Base-by-base conservation (phyloP, 2,888 invertebrate genomes). In the Gibbula magus region DNA sequence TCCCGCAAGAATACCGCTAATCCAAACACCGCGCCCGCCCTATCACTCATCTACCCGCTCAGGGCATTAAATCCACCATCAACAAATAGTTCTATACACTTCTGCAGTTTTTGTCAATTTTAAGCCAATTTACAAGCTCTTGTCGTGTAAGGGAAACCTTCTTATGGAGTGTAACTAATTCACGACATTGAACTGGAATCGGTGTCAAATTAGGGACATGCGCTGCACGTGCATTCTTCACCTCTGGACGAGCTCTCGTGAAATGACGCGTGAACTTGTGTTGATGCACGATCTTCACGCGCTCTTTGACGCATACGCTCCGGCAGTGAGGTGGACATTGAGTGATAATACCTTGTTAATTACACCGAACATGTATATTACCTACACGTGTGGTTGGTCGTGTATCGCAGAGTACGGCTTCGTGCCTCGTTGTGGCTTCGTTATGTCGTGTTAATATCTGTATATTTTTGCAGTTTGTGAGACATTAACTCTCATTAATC, bases 161-260 rank as follows among this genome's bases (percentile, higher is more conserved):
- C 35, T 32, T 70, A 70, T 70, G n/a, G 70, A 70, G 35, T 70
- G 29, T 35, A 32, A 35, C 20, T 70, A 70, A 70, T 70, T 70
- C 70, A 35, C 16, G 70, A 70, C 70, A 70, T n/a, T 70, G 25
- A 39, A 45, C 39, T 20, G 35, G 35, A 70, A 70, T 35, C 25
- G 32, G 70, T 70, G 70, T 70, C 70, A 70, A 70, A 70, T 70
- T 35, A 20, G 70, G 70, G 70, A 35, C 70, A 70, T 70, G 70
- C 35, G 29, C n/a, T n/a, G 70, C 70, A 70, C 70, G 70, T 70
- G 70, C 70, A 45, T 45, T 45, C 45, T 45, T 45, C 5, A 45
- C 45, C 45, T 45, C 61, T 22, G 18, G 61, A 29, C 29, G 61
- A 61, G 29, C 29, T 32, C 61, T 61, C 18, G 61, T 3, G 29